Conservation (phyloP, 2,797 vertebrate genomes). For the Xiphorhynchus erythropygius region DNA sequence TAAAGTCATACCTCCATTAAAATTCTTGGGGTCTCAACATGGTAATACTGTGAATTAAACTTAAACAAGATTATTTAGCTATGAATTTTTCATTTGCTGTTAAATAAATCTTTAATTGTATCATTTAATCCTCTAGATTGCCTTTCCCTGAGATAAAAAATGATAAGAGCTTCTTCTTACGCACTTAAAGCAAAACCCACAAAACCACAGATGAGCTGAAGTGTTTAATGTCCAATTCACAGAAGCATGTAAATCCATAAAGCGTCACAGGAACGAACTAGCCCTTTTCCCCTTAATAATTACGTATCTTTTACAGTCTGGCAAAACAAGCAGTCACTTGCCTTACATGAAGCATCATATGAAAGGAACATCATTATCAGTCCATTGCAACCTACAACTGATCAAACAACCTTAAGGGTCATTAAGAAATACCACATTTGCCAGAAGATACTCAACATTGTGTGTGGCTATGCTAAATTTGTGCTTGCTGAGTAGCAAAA, state of each 20-base stretch:
- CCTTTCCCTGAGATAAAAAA: neutral
- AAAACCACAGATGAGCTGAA: neutral
- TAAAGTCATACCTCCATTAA: neutral
- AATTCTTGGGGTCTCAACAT: neutral
- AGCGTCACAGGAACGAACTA: constrained; percentile 3
- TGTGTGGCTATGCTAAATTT: neutral
- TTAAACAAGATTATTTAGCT: neutral
- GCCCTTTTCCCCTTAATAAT: neutral
- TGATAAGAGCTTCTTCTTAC: neutral
- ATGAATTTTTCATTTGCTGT: neutral
- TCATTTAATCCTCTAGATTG: neutral
- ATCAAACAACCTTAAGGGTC: neutral
- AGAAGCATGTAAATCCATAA: neutral
- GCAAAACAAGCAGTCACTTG: constrained; percentile 10
- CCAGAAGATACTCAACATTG: neutral
- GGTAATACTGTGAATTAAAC: neutral
- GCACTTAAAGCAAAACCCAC: neutral
- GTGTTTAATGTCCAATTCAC: neutral
- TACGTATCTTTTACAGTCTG: neutral
- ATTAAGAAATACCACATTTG: neutral
- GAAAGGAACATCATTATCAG: neutral
- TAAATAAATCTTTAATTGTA: neutral
- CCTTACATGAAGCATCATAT: neutral
- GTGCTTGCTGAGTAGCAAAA: neutral
- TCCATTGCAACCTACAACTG: neutral